A percentile compares a stretch with the other conserved stretches of the same genome.
These are phyloP conservation scores for Papilio polytes DNA, from an alignment of 1,140 invertebrate species.

Conservation along the genomic window DNA sequence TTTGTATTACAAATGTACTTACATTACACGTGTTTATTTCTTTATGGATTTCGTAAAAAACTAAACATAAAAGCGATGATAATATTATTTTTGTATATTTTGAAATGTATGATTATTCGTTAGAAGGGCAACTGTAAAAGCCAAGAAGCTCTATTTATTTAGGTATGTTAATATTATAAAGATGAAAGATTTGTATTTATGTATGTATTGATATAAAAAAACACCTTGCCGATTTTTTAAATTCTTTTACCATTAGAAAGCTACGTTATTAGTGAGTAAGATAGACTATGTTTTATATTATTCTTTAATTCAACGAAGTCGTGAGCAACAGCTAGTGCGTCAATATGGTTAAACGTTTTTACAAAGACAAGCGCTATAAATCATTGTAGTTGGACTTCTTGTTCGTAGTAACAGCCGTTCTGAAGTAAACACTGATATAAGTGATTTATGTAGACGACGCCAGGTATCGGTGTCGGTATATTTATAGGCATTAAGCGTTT, in stretches of 20 bases:
- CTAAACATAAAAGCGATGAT: too few relatives aligned
- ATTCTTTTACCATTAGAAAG: too few relatives aligned
- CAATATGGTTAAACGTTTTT: background rate
- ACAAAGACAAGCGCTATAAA: background rate
- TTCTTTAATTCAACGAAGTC: background rate
- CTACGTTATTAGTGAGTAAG: too few relatives aligned
- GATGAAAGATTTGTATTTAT: too few relatives aligned
- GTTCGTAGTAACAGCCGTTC: background rate
- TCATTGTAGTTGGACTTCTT: background rate
- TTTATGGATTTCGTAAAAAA: background rate
- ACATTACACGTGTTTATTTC: background rate
- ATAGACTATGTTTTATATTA: too few relatives aligned
- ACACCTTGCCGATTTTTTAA: too few relatives aligned
- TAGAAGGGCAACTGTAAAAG: too few relatives aligned
- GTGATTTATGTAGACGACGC: background rate
- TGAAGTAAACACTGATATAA: conserved; percentile 8
- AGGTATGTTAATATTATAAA: too few relatives aligned
- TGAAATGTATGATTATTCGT: too few relatives aligned
- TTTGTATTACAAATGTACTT: conserved; percentile 2
- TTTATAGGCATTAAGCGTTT: background rate
- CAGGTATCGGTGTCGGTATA: background rate
- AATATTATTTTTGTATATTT: too few relatives aligned
- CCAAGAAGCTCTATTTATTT: too few relatives aligned
- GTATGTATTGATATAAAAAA: too few relatives aligned
- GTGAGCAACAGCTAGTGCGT: background rate